Base-by-base conservation (phyloP, 2,113 vertebrate species). In the Serilophus lunatus region DNA sequence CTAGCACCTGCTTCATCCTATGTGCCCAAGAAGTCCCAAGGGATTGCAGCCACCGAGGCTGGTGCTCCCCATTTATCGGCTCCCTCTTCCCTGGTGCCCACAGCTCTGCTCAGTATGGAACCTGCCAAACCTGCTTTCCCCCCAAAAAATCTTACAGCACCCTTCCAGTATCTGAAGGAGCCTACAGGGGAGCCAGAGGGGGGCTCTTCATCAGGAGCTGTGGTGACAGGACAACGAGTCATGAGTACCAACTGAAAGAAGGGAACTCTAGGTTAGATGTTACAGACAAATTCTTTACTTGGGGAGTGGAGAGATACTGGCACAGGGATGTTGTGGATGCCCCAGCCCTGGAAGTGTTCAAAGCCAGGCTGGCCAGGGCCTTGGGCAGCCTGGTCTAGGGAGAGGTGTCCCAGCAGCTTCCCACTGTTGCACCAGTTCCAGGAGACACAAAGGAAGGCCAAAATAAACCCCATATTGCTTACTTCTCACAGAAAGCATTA, bases 41-140 rank as follows among this genome's bases (percentile, higher is more conserved):
- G 8, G 33, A 20, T 78, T 83, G 64, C 20, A 29, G 53, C 5
- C 6, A 1, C 8, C 4, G 19, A 9, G 9, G 7, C 13, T 9
- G 16, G 4, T 53, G 3, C 4, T 61, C 5, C 22, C 40, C 14
- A 0, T 20, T 38, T 33, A 45, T 38, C 13, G 0, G 0, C 10
- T 35, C 20, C 26, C 1, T 26, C 33, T n/a, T 47, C 22, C 9
- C 1, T 36, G 28, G 6, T 23, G 31, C 18, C 10, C 1, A 0
- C 7, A 26, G 5, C 17, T 54, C 38, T 54, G 19, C 16, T 56
- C 28, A 42, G 13, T 17, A 0, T 14, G 66, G 54, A 47, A 5
- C 18, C 29, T 57, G 14, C 10, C 28, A 26, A 45, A 47, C 25
- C 12, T 31, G 13, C 16, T 63, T 63, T 26, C 14, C 10, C 13